Evolutionary conservation across 2,888 invertebrate genomes (phyloP).

Genomic region (Corythucha ciliata): DNA sequence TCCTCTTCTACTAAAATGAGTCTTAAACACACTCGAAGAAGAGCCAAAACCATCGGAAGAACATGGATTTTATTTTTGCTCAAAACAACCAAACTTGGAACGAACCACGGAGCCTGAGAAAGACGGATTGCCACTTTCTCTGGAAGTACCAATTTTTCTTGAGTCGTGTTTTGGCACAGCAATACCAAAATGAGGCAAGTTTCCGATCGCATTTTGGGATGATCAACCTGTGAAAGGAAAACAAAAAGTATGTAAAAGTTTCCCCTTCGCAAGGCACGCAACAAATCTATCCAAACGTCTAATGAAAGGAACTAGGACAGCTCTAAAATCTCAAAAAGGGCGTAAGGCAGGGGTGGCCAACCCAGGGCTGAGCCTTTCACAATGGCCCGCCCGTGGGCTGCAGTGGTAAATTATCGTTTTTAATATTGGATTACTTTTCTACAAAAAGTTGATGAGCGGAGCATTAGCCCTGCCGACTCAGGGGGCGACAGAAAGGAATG

Average conservation of each 20-base stretch:
- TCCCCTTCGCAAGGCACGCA: background rate
- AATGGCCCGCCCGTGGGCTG: too few relatives aligned
- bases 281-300: too few relatives aligned
- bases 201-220: conserved; percentile 51
- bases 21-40: conserved; percentile 17
- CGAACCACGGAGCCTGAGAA: conserved; percentile 25
- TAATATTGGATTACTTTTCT: too few relatives aligned
- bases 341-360: too few relatives aligned
- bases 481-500: too few relatives aligned
- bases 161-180: conserved; percentile 47
- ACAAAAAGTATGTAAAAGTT: conserved; percentile 3
- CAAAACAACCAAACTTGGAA: conserved; percentile 23
- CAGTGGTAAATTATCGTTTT: too few relatives aligned
- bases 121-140: conserved; percentile 23
- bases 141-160: conserved; percentile 18
- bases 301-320: too few relatives aligned
- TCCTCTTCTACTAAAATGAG: conserved; percentile 39
- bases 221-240: conserved; percentile 40
- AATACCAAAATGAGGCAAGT: conserved; percentile 56
- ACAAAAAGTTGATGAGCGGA: too few relatives aligned
- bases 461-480: too few relatives aligned
- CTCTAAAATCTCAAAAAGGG: too few relatives aligned
- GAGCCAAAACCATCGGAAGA: conserved; percentile 25
- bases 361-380: too few relatives aligned
- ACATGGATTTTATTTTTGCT: conserved; percentile 25